These are phyloP conservation scores for Eledone cirrhosa DNA, from an alignment of 2,888 invertebrate genomes.

Conservation along the genomic window DNA sequence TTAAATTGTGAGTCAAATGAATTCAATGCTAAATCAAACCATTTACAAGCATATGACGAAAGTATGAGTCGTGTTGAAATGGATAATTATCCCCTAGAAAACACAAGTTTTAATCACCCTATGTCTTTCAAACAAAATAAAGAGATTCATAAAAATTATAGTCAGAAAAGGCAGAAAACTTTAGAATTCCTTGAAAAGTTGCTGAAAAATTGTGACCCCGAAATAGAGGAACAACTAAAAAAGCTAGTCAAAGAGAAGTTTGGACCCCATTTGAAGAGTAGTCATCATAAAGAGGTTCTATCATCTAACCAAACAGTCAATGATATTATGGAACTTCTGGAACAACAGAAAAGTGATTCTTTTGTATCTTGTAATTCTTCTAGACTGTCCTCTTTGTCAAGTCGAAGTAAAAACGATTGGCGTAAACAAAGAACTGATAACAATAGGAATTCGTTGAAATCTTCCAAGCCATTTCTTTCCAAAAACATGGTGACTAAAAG, in stretches of 20 bases:
- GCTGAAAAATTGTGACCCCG: background rate
- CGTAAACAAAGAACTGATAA: background rate
- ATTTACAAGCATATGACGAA: no score
- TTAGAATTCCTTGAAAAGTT: conserved; percentile 20
- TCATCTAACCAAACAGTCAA: background rate
- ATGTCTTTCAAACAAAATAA: conserved; percentile 4
- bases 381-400: background rate
- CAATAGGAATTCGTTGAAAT: background rate
- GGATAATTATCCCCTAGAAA: background rate
- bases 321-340: background rate
- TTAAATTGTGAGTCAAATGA: no score
- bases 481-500: conserved; percentile 25
- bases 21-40: no score
- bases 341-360: background rate
- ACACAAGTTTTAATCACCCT: background rate
- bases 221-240: background rate
- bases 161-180: background rate
- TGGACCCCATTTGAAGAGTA: background rate
- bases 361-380: no score
- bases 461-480: conserved; percentile 17
- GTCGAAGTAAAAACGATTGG: background rate
- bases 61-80: no score
- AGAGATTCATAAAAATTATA: background rate
- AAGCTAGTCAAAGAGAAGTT: conserved; percentile 3
- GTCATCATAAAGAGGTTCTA: background rate